Evolutionary conservation across 2,113 vertebrate genomes (phyloP), one percentile per base, ranked within the genome.

Genomic region (Oreochromis niloticus): DNA sequence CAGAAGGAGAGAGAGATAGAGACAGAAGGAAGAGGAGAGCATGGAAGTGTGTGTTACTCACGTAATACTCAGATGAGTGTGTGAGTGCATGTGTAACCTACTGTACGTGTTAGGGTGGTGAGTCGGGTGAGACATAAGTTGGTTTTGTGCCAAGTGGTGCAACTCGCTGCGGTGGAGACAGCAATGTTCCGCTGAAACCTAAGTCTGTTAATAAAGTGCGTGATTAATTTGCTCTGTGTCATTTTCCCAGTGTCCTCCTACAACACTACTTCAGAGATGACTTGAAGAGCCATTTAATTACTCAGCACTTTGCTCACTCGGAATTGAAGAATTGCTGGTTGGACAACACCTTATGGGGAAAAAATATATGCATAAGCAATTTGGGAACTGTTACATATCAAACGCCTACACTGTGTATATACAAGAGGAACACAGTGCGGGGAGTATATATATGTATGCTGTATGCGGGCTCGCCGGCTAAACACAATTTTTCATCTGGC

Each of bases 171-270:
- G 7, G 43, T 8, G 48, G 61, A 87, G 86, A 66, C 34, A 19
- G 63, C 41, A 66, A 48, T 6, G 54, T 84, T 86, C 61, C 71
- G 12, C 73, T 32, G 80, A 87, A 88, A 78, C 88, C 79, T 17
- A 78, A 88, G 89, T 85, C 87, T 85, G 88, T 87, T 94, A 89
- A 92, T 92, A 92, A 91, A 93, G 89, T 79, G 86, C 57, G 88
- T 89, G 93, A 94, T 92, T 92, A 92, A 93, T 90, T 92, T 68
- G 12, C 16, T 17, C 90, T 80, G 86, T 94, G 89, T 94, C 88
- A 87, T 93, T 89, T 92, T 92, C 54, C 83, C 88, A 55, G 80
- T 66, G 43, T 22, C 36, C 61, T 78, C 73, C 79, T 79, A 54
- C 46, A 17, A 12, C 27, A 22, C 87, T 73, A 66, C 82, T 63